These are phyloP conservation scores for Apodemia zela DNA, from an alignment of 2,888 invertebrate species.

Conservation along the genomic window DNA sequence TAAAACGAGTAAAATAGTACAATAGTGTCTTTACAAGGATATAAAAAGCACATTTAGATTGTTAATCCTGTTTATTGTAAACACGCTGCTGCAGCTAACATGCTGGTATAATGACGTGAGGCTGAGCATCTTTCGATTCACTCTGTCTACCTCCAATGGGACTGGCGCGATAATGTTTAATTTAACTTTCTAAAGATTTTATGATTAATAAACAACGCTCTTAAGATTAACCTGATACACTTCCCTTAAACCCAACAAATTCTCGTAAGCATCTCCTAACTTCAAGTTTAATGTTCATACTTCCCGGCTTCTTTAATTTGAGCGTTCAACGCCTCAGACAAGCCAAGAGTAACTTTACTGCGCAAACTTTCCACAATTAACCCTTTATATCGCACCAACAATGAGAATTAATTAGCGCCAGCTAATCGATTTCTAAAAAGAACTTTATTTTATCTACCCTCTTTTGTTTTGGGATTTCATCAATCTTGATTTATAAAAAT, in stretches of 20 bases:
- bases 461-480: constrained; percentile 49
- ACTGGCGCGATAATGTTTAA: too few species aligned
- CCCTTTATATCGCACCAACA: constrained; percentile 63
- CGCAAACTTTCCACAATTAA: constrained; percentile 65
- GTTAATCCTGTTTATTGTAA: too few species aligned
- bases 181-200: background rate
- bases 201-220: background rate
- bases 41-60: too few species aligned
- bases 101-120: too few species aligned
- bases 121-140: too few species aligned
- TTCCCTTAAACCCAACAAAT: constrained; percentile 7
- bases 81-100: too few species aligned
- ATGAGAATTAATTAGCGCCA: constrained; percentile 66
- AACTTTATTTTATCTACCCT: constrained; percentile 45
- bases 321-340: constrained; percentile 7
- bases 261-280: constrained; percentile 12
- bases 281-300: constrained; percentile 8
- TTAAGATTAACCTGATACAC: background rate
- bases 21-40: too few species aligned
- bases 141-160: too few species aligned
- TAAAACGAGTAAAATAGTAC: too few species aligned
- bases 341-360: constrained; percentile 40
- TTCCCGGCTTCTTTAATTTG: constrained; percentile 18
- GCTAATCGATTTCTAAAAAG: constrained; percentile 44
- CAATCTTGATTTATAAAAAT: constrained; percentile 48